These are phyloP conservation scores for Coecobrya sp. DNA, from an alignment of 2,888 invertebrate species.

Conservation along the genomic window DNA sequence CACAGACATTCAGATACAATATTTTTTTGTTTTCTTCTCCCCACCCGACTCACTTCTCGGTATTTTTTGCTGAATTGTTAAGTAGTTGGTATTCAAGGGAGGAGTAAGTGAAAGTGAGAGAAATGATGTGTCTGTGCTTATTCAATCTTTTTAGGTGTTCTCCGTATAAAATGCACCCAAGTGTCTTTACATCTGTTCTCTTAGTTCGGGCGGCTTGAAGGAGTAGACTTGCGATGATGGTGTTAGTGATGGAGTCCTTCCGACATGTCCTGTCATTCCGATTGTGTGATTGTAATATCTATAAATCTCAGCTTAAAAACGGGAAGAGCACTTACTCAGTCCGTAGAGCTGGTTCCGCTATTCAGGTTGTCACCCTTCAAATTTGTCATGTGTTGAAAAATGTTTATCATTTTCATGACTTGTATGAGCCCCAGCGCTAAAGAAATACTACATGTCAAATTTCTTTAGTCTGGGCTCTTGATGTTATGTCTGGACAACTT, in stretches of 20 bases:
- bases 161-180: background rate
- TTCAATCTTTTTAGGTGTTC: background rate
- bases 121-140: background rate
- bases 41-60: background rate
- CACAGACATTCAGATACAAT: background rate
- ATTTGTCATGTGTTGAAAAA: background rate
- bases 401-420: background rate
- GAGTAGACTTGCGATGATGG: background rate
- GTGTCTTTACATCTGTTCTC: background rate
- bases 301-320: background rate
- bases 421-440: too few relatives aligned
- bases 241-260: background rate
- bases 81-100: constrained; percentile 38
- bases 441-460: too few relatives aligned
- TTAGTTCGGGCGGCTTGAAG: background rate
- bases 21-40: background rate
- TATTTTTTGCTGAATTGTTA: constrained; percentile 31
- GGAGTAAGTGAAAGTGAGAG: background rate
- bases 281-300: constrained; percentile 12
- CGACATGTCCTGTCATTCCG: background rate
- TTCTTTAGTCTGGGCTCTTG: too few relatives aligned
- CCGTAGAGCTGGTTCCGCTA: background rate
- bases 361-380: background rate
- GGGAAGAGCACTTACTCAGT: background rate
- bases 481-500: too few relatives aligned